Base-by-base conservation (phyloP, 2,888 invertebrate genomes). In the Andricus quercusramuli region DNA sequence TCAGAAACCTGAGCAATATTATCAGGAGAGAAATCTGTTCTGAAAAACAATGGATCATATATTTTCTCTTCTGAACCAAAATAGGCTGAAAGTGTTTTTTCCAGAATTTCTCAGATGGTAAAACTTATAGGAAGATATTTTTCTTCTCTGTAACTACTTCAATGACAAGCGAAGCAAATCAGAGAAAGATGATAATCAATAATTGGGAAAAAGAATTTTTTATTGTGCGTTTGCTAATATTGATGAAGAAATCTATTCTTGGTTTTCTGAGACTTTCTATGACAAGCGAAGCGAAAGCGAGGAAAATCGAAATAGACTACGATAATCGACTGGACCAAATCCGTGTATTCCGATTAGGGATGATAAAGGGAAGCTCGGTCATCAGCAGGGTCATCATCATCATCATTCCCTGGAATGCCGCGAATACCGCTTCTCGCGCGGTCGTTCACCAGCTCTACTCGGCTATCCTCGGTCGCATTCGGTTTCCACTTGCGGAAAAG, bases 401-500 rank as follows among this genome's bases (percentile, higher is more conserved):
- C 74, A 74, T 74, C 74, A 74, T 74, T 74, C 29, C 51, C 11
- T 37, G 74, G 74, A 74, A 74, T 74, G 74, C 56, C 74, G 74
- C 56, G 74, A 74, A 74, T 74, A 74, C 74, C 74, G 74, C 56
- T 56, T 74, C 56, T 74, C 32, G 51, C 74, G 74, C 74, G 74
- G 74, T 74, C 74, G 74, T 74, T 74, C 74, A 74, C 74, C 68
- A 47, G 41, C 44, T 44, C 17, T 47, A 51, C 47, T 74, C 74
- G 74, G 74, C 51, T 51, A 74, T n/a, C 29, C 13, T 74, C 74
- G 74, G 51, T 32, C 32, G n/a, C 56, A 51, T 56, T 74, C 74
- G 74, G 74, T 29, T 32, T 74, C 56, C 56, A 56, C 74, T 74
- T 74, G 74, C 51, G 74, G 74, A 74, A 74, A 74, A 74, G 74